Percentiles rank a stretch among this genome's conserved stretches.
Conservation (phyloP, 2,888 invertebrate genomes). For the Charanyca ferruginea region DNA sequence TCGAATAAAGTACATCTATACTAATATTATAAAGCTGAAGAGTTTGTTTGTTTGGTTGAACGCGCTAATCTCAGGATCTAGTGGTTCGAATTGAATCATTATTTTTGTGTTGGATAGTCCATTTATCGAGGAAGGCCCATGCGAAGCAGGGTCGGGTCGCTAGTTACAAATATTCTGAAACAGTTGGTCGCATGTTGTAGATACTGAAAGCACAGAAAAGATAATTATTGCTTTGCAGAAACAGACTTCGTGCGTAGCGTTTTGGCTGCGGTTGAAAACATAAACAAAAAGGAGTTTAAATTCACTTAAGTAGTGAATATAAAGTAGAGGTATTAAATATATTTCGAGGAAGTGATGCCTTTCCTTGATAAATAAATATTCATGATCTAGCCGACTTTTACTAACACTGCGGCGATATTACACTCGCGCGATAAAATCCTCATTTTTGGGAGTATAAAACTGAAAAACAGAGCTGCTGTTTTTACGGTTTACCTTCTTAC, state of each 20-base stretch:
- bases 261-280: not conserved
- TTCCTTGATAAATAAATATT: slow-evolving; percentile 34
- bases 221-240: not conserved
- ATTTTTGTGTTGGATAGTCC: too few species aligned
- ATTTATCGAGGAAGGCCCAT: too few species aligned
- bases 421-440: slow-evolving; percentile 17
- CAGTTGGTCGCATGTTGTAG: not conserved
- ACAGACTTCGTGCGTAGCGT: not conserved
- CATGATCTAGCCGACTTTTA: slow-evolving; percentile 26
- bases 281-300: not conserved
- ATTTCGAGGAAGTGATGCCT: slow-evolving; percentile 33
- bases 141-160: too few species aligned
- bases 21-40: too few species aligned
- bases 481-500: slow-evolving; percentile 8
- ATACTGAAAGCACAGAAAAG: not conserved
- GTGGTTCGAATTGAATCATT: too few species aligned
- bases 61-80: too few species aligned
- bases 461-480: slow-evolving; percentile 2
- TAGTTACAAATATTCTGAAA: not conserved
- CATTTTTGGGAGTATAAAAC: slow-evolving; percentile 27
- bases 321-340: slow-evolving; percentile 25
- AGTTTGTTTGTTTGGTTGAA: too few species aligned
- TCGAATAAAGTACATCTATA: not conserved
- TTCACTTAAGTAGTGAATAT: slow-evolving; percentile 11
- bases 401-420: slow-evolving; percentile 1